Evolutionary conservation across 2,797 vertebrate genomes (phyloP).

Genomic region (Phaenicophaeus curvirostris): DNA sequence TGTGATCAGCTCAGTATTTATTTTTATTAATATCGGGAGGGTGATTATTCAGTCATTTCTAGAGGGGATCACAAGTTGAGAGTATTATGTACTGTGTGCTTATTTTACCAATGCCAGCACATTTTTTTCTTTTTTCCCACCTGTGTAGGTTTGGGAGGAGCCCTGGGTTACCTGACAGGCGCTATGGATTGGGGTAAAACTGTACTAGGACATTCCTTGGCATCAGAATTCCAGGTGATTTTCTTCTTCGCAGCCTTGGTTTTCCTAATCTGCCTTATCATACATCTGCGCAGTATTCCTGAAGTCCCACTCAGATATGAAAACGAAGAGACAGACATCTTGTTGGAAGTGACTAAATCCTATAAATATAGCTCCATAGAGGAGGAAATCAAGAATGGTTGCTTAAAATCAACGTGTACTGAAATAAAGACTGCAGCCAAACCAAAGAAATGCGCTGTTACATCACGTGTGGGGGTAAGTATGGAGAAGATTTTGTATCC

Average conservation of each 20-base stretch:
- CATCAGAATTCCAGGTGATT: slow-evolving; percentile 95
- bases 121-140: background rate
- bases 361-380: slow-evolving; percentile 80
- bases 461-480: slow-evolving; percentile 77
- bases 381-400: slow-evolving; percentile 69
- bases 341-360: slow-evolving; percentile 62
- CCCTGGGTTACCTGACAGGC: slow-evolving; percentile 91
- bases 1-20: background rate
- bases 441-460: slow-evolving; percentile 70
- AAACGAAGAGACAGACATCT: slow-evolving; percentile 39
- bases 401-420: slow-evolving; percentile 49
- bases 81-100: background rate
- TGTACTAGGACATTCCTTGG: slow-evolving; percentile 81
- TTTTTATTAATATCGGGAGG: background rate
- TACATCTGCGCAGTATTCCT: slow-evolving; percentile 93
- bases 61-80: background rate
- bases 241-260: slow-evolving; percentile 89
- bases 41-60: background rate
- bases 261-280: slow-evolving; percentile 83
- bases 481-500: background rate
- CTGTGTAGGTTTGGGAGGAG: slow-evolving; percentile 90
- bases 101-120: background rate
- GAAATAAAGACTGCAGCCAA: slow-evolving; percentile 75
- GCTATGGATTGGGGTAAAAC: slow-evolving; percentile 93
- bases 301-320: slow-evolving; percentile 82